Evolutionary conservation across 2,113 vertebrate species (phyloP), one percentile per base, ranked within the genome.

Genomic region (Ellobius talpinus): DNA sequence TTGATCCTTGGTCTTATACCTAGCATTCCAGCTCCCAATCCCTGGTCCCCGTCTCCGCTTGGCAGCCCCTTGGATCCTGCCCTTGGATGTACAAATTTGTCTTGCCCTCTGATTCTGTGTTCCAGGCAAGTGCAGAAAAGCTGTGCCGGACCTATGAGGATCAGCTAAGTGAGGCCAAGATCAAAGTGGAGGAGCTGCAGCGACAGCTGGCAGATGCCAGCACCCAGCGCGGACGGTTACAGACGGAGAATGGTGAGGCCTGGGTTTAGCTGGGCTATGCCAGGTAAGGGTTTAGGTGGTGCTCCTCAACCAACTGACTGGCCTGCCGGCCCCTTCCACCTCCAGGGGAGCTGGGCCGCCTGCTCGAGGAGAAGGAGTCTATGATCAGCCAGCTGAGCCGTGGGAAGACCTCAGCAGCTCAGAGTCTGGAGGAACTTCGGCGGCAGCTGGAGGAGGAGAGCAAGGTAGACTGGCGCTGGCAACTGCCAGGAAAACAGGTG

Each of bases 381-480:
- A 96, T 99, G 97, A 99, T 99, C 77, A 99, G 99, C 95, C 99
- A 99, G 97, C 99, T 99, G 92, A 99, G 99, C 97, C 99, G 99
- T 0, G 98, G 99, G 87, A 99, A 99, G 97, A 98, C 98, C 94
- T 99, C 99, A 0, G 99, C 99, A n/a, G 98, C 99, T 33, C 99
- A 99, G 98, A 99, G 93, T 93, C 98, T 99, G 0, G 99, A 99
- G 96, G 99, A 99, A 31, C 98, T 99, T 87, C 99, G 99, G 98
- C 99, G 99, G 97, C 99, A 99, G 98, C 98, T 99, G 96, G 99
- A 99, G 52, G 99, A 99, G 92, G 99, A 99, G 97, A 99, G 98
- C 89, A 99, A 99, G 99, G 99, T 99, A 42, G 50, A 58, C 17
- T 0, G 39, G 68, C 2, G 1, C 23, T 3, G 19, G 70, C 9